These are phyloP conservation scores for Alethe castanea DNA, from an alignment of 2,113 vertebrate genomes.

Conservation along the genomic window DNA sequence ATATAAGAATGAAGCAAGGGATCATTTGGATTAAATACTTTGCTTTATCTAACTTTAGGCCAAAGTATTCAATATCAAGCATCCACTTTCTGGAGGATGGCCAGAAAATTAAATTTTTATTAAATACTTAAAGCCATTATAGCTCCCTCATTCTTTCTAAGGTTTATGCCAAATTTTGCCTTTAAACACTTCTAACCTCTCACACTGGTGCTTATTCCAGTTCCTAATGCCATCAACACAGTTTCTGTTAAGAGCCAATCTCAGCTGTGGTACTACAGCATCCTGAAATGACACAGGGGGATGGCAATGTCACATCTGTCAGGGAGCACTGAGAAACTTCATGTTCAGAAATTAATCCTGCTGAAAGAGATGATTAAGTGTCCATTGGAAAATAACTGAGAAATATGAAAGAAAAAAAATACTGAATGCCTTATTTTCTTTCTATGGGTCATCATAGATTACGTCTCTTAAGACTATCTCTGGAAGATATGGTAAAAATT, in stretches of 20 bases:
- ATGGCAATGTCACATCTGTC: not conserved
- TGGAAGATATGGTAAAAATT: too few species aligned
- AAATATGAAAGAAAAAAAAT: not conserved
- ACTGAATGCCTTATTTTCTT: rapidly evolving
- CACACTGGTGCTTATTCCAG: not conserved
- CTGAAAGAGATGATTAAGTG: not conserved
- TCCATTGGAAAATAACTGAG: not conserved
- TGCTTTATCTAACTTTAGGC: not conserved
- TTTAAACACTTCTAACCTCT: not conserved
- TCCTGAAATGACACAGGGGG: not conserved
- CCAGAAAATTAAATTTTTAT: not conserved
- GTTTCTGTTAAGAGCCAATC: not conserved
- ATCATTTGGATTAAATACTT: not conserved
- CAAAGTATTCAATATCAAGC: not conserved
- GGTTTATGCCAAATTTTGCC: not conserved
- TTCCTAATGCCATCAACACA: not conserved
- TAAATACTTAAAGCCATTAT: not conserved
- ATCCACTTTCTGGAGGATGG: not conserved
- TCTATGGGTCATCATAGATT: not conserved
- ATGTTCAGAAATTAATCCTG: not conserved
- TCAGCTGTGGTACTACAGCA: not conserved
- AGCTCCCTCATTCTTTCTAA: not conserved
- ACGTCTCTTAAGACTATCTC: not conserved
- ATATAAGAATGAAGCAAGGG: not conserved
- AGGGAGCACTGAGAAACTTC: not conserved